Percentiles rank a stretch among this genome's conserved stretches.
Conservation (phyloP, 1,140 invertebrate genomes). For the Aphis craccivora region DNA sequence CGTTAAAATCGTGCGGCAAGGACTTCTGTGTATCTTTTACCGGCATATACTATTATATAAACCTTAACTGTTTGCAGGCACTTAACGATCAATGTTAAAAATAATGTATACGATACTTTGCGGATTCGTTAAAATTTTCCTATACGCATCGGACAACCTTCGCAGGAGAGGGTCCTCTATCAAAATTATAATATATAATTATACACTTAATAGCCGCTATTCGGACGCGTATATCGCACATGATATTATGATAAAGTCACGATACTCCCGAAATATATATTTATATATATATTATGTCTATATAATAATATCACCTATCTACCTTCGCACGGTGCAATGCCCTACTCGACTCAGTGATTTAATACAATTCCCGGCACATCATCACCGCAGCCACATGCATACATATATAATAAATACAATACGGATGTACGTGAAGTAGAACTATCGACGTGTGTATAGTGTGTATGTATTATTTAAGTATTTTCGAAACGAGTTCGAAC, state of each 20-base stretch:
- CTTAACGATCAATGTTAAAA: neutral
- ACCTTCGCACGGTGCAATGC: conserved; percentile 19
- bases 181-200: neutral
- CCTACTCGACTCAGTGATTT: conserved; percentile 47
- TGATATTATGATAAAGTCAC: neutral
- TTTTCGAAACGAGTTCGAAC: neutral
- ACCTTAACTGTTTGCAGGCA: neutral
- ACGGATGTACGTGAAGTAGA: neutral
- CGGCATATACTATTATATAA: neutral
- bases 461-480: neutral
- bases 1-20: neutral
- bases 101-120: neutral
- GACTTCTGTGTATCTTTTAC: neutral
- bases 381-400: neutral
- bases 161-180: neutral
- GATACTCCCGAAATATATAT: neutral
- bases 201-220: neutral
- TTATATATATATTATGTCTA: neutral
- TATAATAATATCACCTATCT: neutral
- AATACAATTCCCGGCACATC: conserved; percentile 25
- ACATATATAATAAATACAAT: neutral
- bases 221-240: neutral
- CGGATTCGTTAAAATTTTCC: neutral
- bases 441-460: neutral
- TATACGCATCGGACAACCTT: neutral